Percentiles rank a stretch among this genome's conserved stretches.
Conservation (phyloP, 2,888 invertebrate genomes). For the Epistrophe grossulariae region DNA sequence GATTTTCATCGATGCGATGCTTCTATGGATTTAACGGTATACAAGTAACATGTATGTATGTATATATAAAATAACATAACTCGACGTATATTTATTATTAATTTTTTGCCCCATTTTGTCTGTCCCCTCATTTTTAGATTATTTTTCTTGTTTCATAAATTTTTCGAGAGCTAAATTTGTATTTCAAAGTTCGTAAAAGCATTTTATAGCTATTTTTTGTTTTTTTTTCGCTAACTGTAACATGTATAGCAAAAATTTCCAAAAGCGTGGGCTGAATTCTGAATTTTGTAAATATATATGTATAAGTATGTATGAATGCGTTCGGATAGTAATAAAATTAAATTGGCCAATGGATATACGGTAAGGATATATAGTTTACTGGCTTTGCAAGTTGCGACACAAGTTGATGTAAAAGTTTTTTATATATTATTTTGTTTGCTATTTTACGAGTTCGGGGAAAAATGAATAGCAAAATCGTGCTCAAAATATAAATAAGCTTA, state of each 20-base stretch:
- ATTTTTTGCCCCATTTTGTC: slow-evolving; percentile 2
- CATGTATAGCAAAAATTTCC: slow-evolving; percentile 42
- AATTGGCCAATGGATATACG: slow-evolving; percentile 70
- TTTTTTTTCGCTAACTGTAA: slow-evolving; percentile 55
- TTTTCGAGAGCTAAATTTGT: slow-evolving; percentile 42
- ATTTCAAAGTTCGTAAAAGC: slow-evolving; percentile 55
- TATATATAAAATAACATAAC: neutral
- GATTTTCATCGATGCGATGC: slow-evolving; percentile 39
- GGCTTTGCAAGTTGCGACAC: slow-evolving; percentile 53
- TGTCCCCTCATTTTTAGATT: slow-evolving; percentile 24
- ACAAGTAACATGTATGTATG: neutral
- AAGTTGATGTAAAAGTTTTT: slow-evolving; percentile 69
- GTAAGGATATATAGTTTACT: slow-evolving; percentile 50
- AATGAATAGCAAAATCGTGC: slow-evolving; percentile 76
- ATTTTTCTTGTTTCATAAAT: slow-evolving; percentile 28
- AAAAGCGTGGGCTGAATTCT: slow-evolving; percentile 62
- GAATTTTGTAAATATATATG: slow-evolving; percentile 23
- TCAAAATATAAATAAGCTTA: slow-evolving; percentile 57
- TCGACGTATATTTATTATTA: slow-evolving; percentile 48
- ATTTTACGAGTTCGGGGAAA: slow-evolving; percentile 73
- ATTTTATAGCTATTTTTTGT: slow-evolving; percentile 42
- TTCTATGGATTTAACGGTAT: slow-evolving; percentile 25
- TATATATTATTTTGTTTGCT: slow-evolving; percentile 66
- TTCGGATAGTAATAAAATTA: slow-evolving; percentile 75
- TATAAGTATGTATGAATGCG: slow-evolving; percentile 54